These are phyloP conservation scores for Metacarcinus magister DNA, from an alignment of 2,888 invertebrate genomes.

Conservation along the genomic window DNA sequence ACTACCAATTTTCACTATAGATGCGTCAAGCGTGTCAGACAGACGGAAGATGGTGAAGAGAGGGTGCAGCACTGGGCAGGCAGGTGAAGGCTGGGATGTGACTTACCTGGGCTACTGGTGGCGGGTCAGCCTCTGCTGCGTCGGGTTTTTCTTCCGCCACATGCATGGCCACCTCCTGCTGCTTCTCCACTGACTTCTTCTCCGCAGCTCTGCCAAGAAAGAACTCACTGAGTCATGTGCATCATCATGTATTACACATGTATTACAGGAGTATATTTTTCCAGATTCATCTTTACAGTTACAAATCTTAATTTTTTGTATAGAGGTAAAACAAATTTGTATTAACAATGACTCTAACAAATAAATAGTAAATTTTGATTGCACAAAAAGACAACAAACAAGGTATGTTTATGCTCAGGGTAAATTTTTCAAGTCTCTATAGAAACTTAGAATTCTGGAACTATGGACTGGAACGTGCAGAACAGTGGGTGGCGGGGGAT, in stretches of 20 bases:
- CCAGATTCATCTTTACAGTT: background rate
- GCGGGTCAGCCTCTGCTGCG: slow-evolving; percentile 88
- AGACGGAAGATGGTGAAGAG: background rate
- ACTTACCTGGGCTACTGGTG: slow-evolving; percentile 86
- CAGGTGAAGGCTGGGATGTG: background rate
- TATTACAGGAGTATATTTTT: background rate
- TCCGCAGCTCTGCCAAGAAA: slow-evolving; percentile 85
- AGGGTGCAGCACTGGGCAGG: background rate
- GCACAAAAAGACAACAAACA: background rate
- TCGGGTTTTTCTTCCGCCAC: slow-evolving; percentile 90
- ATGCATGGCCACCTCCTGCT: slow-evolving; percentile 95
- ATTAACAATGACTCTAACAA: background rate
- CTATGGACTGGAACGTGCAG: background rate
- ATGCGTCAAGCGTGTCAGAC: background rate
- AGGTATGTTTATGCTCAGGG: background rate
- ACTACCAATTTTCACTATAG: background rate
- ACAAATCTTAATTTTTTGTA: background rate
- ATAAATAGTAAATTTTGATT: background rate
- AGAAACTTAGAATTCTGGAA: background rate
- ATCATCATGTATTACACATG: slow-evolving; percentile 85
- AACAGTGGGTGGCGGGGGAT: background rate
- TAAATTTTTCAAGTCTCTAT: background rate
- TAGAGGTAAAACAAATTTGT: background rate
- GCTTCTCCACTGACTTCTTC: slow-evolving; percentile 90
- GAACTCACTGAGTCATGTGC: slow-evolving; percentile 85